phyloP scores from a whole-genome alignment of 2,113 vertebrate genomes.

The Climacteris rufus region DNA sequence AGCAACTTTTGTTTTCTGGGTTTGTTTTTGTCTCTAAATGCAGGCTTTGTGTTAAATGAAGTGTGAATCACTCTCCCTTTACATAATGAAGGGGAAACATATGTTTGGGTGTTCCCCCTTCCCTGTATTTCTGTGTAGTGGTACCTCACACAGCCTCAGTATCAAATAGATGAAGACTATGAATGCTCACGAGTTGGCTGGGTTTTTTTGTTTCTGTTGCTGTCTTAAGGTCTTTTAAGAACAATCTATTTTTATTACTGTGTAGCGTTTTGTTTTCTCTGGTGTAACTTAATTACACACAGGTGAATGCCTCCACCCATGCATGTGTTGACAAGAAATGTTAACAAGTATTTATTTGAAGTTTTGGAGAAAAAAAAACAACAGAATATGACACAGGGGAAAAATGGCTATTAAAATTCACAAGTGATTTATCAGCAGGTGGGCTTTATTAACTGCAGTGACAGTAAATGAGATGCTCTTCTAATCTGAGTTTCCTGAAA shows the following conservation, averaged over 20 bases:
- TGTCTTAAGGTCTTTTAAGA: background rate
- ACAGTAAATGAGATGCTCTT: background rate
- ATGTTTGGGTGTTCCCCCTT: background rate
- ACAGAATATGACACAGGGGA: background rate
- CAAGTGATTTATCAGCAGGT: background rate
- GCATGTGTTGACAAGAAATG: background rate
- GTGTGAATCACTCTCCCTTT: background rate
- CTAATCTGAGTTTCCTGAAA: background rate
- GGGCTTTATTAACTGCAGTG: background rate
- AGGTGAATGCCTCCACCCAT: background rate
- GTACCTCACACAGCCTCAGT: background rate
- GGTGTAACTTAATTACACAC: background rate
- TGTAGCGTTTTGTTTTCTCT: background rate
- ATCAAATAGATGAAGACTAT: background rate
- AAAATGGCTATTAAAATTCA: background rate
- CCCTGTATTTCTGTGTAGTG: background rate
- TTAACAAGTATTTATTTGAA: background rate
- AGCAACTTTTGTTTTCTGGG: background rate
- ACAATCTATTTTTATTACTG: background rate
- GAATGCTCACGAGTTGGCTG: background rate
- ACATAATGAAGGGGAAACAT: background rate
- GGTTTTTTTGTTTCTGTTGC: background rate
- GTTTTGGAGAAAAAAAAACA: background rate
- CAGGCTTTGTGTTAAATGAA: background rate
- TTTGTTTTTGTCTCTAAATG: background rate